Conservation (phyloP, 2,797 vertebrate species). For the Megaceryle alcyon region DNA sequence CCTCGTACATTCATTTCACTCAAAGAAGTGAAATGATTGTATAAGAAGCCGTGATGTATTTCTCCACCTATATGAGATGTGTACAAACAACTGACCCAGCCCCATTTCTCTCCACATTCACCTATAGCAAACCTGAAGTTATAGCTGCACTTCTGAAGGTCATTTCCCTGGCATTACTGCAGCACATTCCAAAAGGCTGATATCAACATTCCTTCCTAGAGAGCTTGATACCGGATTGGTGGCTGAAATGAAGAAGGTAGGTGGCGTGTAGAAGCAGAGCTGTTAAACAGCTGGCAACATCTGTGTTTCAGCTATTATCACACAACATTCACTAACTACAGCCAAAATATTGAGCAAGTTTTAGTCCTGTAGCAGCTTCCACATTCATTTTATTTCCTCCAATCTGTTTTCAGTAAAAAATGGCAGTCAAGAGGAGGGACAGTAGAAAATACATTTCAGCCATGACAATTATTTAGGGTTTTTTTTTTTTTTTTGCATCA, state of each 20-base stretch:
- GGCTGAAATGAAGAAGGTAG: conserved; percentile 37
- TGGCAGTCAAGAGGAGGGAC: background rate
- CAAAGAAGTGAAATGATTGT: background rate
- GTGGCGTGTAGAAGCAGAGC: background rate
- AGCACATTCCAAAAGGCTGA: conserved; percentile 49
- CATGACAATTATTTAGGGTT: background rate
- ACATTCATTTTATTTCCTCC: background rate
- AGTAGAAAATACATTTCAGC: background rate
- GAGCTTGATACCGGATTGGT: background rate
- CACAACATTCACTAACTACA: background rate
- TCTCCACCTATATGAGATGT: background rate
- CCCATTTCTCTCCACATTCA: background rate
- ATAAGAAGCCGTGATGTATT: background rate
- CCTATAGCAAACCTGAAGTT: background rate
- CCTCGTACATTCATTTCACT: background rate
- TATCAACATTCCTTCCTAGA: conserved; percentile 54
- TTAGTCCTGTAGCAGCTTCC: background rate
- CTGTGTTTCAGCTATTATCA: conserved; percentile 25
- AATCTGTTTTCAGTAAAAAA: background rate
- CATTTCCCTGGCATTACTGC: background rate
- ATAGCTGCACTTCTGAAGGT: background rate
- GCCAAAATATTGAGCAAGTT: conserved; percentile 25
- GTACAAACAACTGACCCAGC: background rate
- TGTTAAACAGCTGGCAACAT: conserved; percentile 60
- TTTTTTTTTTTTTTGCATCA: background rate